These are phyloP conservation scores for Miichthys miiuy DNA, from an alignment of 2,797 vertebrate genomes.

Conservation along the genomic window DNA sequence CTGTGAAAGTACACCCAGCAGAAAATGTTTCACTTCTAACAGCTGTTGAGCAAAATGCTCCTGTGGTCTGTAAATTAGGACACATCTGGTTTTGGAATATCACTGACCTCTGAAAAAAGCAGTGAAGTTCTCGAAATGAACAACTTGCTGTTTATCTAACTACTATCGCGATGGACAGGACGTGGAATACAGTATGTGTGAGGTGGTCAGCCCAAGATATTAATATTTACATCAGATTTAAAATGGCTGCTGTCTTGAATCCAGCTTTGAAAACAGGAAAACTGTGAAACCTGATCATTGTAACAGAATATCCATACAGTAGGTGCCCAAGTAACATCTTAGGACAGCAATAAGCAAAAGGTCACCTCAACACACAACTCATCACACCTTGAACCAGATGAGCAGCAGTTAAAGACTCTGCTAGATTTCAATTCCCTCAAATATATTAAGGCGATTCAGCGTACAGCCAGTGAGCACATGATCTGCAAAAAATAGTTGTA, in stretches of 20 bases:
- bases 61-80: slow-evolving; percentile 49
- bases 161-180: not conserved
- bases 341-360: slow-evolving; percentile 3
- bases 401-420: not conserved
- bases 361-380: not conserved
- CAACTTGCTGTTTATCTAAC: not conserved
- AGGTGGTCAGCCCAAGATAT: not conserved
- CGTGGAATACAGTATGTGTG: too few species aligned
- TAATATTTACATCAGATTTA: not conserved
- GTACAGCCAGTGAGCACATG: slow-evolving; percentile 5
- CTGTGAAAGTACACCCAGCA: slow-evolving; percentile 48
- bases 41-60: slow-evolving; percentile 55
- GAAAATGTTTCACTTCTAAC: slow-evolving; percentile 36
- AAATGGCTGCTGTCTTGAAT: not conserved
- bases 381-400: slow-evolving; percentile 18
- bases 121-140: slow-evolving; percentile 2
- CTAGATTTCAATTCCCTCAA: slow-evolving; percentile 3
- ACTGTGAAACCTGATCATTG: not conserved
- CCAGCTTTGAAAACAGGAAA: not conserved
- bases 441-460: slow-evolving; percentile 11
- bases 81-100: slow-evolving; percentile 59
- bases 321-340: not conserved
- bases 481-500: not conserved
- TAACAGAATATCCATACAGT: not conserved
- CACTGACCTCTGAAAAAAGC: slow-evolving; percentile 32